A percentile compares a stretch with the other conserved stretches of the same genome.
phyloP scores from a whole-genome alignment of 2,888 invertebrate species.

The Xylocampa areola region DNA sequence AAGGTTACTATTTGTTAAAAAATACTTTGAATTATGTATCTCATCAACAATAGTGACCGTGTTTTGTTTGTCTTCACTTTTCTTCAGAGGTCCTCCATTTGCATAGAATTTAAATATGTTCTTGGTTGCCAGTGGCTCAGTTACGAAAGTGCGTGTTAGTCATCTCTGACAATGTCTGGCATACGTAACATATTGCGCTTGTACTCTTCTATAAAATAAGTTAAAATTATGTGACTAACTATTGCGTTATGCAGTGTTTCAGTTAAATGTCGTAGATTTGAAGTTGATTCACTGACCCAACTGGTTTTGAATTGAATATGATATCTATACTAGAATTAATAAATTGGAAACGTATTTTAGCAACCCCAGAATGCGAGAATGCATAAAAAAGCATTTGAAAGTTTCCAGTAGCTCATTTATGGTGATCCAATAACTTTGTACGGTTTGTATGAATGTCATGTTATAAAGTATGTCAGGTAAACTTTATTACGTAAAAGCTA shows the following conservation, averaged over 20 bases:
- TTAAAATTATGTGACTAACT: not conserved
- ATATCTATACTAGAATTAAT: no score
- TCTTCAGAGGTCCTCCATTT: conserved; percentile 50
- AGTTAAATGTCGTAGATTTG: not conserved
- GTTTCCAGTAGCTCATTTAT: conserved; percentile 8
- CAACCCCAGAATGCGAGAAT: conserved; percentile 1
- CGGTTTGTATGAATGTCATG: not conserved
- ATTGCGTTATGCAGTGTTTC: not conserved
- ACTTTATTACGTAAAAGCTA: conserved; percentile 11
- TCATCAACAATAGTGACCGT: conserved; percentile 20
- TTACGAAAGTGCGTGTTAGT: conserved; percentile 54
- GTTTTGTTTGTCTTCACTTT: conserved; percentile 29
- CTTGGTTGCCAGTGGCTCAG: conserved; percentile 32
- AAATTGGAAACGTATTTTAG: no score
- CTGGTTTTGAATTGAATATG: no score
- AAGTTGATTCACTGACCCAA: not conserved
- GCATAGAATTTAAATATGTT: conserved; percentile 59
- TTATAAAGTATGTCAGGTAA: conserved; percentile 2
- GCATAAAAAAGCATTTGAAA: not conserved
- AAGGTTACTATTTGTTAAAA: conserved; percentile 1
- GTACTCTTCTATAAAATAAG: not conserved
- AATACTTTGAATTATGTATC: conserved; percentile 24
- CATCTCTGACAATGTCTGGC: conserved; percentile 28
- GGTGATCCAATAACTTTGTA: not conserved
- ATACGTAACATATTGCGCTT: conserved; percentile 15